phyloP scores from a whole-genome alignment of 2,888 invertebrate genomes.

The Axea sp. region DNA sequence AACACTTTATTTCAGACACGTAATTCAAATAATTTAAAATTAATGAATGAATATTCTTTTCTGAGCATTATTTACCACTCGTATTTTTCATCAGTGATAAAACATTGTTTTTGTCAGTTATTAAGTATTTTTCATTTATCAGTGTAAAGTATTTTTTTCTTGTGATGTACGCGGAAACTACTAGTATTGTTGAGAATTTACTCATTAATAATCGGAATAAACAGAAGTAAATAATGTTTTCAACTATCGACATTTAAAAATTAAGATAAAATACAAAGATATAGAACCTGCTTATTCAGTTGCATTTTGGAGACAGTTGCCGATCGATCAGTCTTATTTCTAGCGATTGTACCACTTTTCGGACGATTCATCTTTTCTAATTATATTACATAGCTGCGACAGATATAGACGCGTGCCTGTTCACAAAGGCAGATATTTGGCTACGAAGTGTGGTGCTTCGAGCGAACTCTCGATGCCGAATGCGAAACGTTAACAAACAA shows the following conservation, averaged over 20 bases:
- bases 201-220: too few relatives aligned
- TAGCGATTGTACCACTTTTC: conserved; percentile 42
- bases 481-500: conserved; percentile 32
- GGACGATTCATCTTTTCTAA: conserved; percentile 52
- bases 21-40: too few relatives aligned
- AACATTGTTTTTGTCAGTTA: too few relatives aligned
- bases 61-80: too few relatives aligned
- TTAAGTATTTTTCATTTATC: too few relatives aligned
- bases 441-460: conserved; percentile 4
- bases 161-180: too few relatives aligned
- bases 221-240: background rate
- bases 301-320: conserved; percentile 29
- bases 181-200: too few relatives aligned
- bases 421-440: conserved; percentile 15
- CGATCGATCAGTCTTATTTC: conserved; percentile 42
- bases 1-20: too few relatives aligned
- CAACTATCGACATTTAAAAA: background rate
- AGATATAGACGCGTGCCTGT: conserved; percentile 10
- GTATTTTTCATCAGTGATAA: too few relatives aligned
- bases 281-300: conserved; percentile 37
- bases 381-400: conserved; percentile 50
- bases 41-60: too few relatives aligned
- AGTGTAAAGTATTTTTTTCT: too few relatives aligned
- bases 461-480: background rate
- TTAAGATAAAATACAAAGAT: background rate